A percentile compares a stretch with the other conserved stretches of the same genome.
Evolutionary conservation across 2,113 vertebrate species (phyloP).

Genomic region (Gymnogyps californianus): DNA sequence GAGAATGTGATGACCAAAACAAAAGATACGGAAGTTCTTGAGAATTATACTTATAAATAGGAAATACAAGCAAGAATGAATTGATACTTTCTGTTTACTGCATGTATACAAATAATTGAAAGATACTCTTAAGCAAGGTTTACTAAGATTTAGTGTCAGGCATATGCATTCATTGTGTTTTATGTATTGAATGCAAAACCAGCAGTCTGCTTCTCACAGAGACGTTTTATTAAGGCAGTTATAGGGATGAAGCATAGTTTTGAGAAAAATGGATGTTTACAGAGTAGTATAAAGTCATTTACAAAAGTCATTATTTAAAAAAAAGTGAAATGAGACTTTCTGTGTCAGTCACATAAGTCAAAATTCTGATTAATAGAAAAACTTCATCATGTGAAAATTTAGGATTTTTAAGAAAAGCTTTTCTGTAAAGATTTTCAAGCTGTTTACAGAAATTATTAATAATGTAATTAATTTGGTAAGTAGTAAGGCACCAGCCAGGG

Average conservation of each 20-base stretch:
- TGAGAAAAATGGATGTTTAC: background rate
- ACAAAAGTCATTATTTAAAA: background rate
- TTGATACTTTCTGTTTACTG: background rate
- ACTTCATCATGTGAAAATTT: background rate
- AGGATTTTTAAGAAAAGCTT: background rate
- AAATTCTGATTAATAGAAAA: background rate
- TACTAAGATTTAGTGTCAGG: background rate
- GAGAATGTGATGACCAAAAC: background rate
- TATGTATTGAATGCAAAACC: background rate
- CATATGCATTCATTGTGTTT: background rate
- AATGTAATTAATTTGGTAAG: background rate
- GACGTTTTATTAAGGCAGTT: background rate
- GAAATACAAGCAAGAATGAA: background rate
- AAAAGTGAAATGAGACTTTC: background rate
- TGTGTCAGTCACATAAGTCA: background rate
- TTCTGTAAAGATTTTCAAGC: background rate
- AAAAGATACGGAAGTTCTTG: background rate
- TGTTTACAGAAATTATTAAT: background rate
- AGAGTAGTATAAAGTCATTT: background rate
- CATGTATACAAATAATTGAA: background rate
- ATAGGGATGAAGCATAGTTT: background rate
- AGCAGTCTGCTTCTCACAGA: background rate
- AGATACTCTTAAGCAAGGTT: background rate
- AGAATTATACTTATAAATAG: background rate
- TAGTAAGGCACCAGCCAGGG: background rate